Evolutionary conservation across 2,888 invertebrate genomes (phyloP).

Genomic region (Fabriciana adippe): DNA sequence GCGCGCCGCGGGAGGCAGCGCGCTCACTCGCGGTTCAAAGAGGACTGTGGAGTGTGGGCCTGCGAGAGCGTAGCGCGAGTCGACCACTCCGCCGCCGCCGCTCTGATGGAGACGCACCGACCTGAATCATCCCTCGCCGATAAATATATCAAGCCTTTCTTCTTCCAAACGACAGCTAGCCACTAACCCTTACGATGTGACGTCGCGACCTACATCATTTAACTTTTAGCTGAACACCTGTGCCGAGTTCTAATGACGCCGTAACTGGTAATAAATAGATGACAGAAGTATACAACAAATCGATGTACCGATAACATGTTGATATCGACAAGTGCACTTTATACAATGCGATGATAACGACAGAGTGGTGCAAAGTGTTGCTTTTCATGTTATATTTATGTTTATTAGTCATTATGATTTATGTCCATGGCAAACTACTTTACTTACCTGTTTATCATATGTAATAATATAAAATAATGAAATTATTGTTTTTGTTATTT

Average conservation of each 20-base stretch:
- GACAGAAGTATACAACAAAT: constrained; percentile 26
- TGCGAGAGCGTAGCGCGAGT: constrained; percentile 52
- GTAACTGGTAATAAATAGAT: constrained; percentile 16
- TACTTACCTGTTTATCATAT: not conserved
- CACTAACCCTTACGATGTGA: constrained; percentile 17
- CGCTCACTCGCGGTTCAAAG: constrained; percentile 78
- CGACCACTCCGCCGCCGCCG: constrained; percentile 10
- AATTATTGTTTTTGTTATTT: not conserved
- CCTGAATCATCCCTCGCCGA: constrained; percentile 69
- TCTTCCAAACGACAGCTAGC: constrained; percentile 14
- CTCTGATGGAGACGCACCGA: constrained; percentile 62
- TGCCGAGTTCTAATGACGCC: constrained; percentile 4
- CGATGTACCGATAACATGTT: constrained; percentile 33
- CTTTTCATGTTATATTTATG: constrained; percentile 23
- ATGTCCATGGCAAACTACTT: constrained; percentile 6
- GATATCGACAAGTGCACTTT: constrained; percentile 27
- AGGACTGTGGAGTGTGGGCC: constrained; percentile 78
- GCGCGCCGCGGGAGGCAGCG: constrained; percentile 77
- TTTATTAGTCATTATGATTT: constrained; percentile 23
- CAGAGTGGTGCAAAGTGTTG: constrained; percentile 29
- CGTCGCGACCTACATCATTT: constrained; percentile 16
- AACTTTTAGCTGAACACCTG: constrained; percentile 10
- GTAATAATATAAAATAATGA: not conserved
- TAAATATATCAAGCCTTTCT: constrained; percentile 39
- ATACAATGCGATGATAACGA: constrained; percentile 31